Conservation (phyloP, 1,140 invertebrate species). For the Calycopis cecrops region DNA sequence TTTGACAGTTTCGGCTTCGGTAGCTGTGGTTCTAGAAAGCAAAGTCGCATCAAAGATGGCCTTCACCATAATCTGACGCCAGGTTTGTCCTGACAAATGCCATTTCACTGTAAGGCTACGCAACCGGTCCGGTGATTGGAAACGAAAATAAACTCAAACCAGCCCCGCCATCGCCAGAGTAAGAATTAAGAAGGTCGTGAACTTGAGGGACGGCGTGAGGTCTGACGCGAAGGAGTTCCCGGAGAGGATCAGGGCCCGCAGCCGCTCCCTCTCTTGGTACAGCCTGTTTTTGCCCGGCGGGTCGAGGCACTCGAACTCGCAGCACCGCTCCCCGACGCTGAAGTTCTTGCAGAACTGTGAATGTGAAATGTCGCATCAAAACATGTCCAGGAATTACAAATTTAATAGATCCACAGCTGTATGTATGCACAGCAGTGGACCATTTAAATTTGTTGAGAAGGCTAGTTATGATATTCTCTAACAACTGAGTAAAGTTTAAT, state of each 20-base stretch:
- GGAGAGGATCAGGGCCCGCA: conserved; percentile 74
- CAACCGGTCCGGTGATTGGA: too few relatives aligned
- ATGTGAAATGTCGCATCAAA: neutral
- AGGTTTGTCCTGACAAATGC: too few relatives aligned
- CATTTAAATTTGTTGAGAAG: too few relatives aligned
- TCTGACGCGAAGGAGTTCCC: conserved; percentile 74
- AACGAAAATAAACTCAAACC: conserved; percentile 37
- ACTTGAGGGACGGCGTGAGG: conserved; percentile 35
- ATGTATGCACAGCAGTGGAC: too few relatives aligned
- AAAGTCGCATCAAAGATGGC: too few relatives aligned
- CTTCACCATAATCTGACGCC: too few relatives aligned
- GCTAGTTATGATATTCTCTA: too few relatives aligned
- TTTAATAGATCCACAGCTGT: too few relatives aligned
- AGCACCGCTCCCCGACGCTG: conserved; percentile 83
- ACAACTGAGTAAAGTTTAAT: too few relatives aligned
- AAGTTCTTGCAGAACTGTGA: conserved; percentile 85
- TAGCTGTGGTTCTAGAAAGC: too few relatives aligned
- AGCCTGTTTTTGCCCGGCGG: conserved; percentile 77
- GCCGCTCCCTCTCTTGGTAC: conserved; percentile 75
- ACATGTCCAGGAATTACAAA: neutral
- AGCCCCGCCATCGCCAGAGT: conserved; percentile 49
- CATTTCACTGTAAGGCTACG: too few relatives aligned
- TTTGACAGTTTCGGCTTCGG: too few relatives aligned
- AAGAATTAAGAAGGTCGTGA: conserved; percentile 50
- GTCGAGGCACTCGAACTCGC: conserved; percentile 86